Base-by-base conservation (phyloP, 2,797 vertebrate species). In the Graptemys geographica region DNA sequence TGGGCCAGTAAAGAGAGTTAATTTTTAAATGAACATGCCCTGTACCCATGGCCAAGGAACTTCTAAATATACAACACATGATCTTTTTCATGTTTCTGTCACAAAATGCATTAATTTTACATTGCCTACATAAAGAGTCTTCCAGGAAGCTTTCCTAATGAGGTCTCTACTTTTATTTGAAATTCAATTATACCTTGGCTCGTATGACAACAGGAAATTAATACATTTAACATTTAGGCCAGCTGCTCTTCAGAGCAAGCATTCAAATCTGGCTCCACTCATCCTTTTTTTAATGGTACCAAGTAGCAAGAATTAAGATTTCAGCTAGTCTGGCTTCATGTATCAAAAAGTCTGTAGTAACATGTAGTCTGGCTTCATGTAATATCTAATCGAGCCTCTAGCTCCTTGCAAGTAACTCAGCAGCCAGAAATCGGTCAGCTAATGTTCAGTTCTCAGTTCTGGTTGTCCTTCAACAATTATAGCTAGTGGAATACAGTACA, bases 151-250 rank as follows among this genome's bases (percentile, higher is more conserved):
- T 92, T 88, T 94, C 37, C 84, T 92, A 96, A 93, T 90, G 65
- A 95, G 93, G 16, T 13, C 69, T 96, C 52, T 62, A 79, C 65
- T 97, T 95, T 74, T 27, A 83, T 81, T 83, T 83, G 49, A 93
- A 95, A 96, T 90, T 87, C 83, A 95, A 49, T 96, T 96, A 89
- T 65, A 76, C 12, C 2, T 79, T 82, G 83, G 65, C 12, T 62
- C 51, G 87, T 83, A 56, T 81, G 83, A 89, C 80, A 96, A 93
- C 55, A 92, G 59, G 89, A 92, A 93, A 95, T 85, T 27, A 91
- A 90, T 51, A 55, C 18, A 79, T 84, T 94, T 89, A 94, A 90
- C 47, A 57, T 81, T 94, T 62, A 81, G 53, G 55, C 25, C 4
- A 83, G 83, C 86, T 89, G 51, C 6, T 90, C 31, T 65, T 96